A percentile compares a stretch with the other conserved stretches of the same genome.
Evolutionary conservation across 1,140 invertebrate species (phyloP).

Genomic region (Drosophila simulans): DNA sequence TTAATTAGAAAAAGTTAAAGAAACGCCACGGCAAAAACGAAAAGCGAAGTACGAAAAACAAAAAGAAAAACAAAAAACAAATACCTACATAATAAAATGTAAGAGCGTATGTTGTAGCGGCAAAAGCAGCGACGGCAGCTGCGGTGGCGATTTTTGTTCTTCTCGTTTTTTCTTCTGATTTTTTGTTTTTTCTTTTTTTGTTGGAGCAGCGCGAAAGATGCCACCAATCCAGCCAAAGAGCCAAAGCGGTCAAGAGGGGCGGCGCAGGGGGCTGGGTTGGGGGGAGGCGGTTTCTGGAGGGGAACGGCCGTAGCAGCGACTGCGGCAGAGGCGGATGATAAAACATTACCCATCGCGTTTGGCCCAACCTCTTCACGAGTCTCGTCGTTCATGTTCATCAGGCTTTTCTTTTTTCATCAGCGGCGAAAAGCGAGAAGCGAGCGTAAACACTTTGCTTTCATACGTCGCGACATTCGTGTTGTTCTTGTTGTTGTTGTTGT

Average conservation of each 20-base stretch:
- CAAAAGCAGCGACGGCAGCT: conserved; percentile 23
- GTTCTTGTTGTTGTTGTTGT: conserved; percentile 67
- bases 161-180: conserved; percentile 13
- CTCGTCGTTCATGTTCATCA: conserved; percentile 75
- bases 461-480: conserved; percentile 48
- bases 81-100: conserved; percentile 81
- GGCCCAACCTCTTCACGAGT: conserved; percentile 74
- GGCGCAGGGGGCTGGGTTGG: not conserved
- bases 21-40: conserved; percentile 54
- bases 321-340: conserved; percentile 36
- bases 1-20: conserved; percentile 84
- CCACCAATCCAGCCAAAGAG: conserved; percentile 68
- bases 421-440: conserved; percentile 52
- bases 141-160: conserved; percentile 39
- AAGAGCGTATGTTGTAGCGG: conserved; percentile 71
- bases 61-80: conserved; percentile 72
- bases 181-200: conserved; percentile 9
- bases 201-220: conserved; percentile 62
- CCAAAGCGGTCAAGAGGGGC: conserved; percentile 54
- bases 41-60: conserved; percentile 44
- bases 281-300: not conserved
- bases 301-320: not conserved
- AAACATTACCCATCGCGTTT: conserved; percentile 41
- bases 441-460: conserved; percentile 63
- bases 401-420: conserved; percentile 76